These are phyloP conservation scores for crab-eating macaque (Macaca fascicularis) DNA, from an alignment of 2,113 vertebrate species.

Conservation along the genomic window DNA sequence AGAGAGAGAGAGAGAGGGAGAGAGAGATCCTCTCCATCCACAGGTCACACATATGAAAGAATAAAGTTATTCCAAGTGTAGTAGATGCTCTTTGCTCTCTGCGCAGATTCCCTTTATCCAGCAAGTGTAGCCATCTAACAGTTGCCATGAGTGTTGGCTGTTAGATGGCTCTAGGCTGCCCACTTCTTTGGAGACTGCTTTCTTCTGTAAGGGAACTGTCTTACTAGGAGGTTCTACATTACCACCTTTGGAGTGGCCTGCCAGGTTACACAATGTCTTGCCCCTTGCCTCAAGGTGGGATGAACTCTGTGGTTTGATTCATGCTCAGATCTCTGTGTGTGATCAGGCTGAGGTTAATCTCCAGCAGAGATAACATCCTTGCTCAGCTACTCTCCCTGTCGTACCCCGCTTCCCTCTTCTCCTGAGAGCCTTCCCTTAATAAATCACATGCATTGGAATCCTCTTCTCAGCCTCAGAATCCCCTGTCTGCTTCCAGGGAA, in stretches of 20 bases:
- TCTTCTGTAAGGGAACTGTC: neutral
- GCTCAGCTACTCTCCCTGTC: neutral
- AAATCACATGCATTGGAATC: neutral
- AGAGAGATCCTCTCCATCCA: neutral
- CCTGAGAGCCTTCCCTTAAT: neutral
- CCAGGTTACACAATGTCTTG: neutral
- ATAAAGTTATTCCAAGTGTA: neutral
- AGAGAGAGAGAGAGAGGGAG: too few species aligned
- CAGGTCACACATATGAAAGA: neutral
- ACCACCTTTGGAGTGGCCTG: neutral
- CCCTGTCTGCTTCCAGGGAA: neutral
- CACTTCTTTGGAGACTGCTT: neutral
- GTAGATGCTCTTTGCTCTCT: neutral
- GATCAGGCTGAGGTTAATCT: neutral
- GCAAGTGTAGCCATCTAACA: too few species aligned
- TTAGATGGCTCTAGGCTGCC: neutral
- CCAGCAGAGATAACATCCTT: neutral
- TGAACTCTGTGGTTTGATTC: neutral
- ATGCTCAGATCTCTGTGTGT: neutral
- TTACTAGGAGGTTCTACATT: neutral
- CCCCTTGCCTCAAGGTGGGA: neutral
- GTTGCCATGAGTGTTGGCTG: neutral
- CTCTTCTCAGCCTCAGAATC: neutral
- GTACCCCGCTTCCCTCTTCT: fast-evolving
- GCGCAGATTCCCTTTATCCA: neutral